Base-by-base conservation (phyloP, 2,888 invertebrate genomes). In the Trilocha varians region DNA sequence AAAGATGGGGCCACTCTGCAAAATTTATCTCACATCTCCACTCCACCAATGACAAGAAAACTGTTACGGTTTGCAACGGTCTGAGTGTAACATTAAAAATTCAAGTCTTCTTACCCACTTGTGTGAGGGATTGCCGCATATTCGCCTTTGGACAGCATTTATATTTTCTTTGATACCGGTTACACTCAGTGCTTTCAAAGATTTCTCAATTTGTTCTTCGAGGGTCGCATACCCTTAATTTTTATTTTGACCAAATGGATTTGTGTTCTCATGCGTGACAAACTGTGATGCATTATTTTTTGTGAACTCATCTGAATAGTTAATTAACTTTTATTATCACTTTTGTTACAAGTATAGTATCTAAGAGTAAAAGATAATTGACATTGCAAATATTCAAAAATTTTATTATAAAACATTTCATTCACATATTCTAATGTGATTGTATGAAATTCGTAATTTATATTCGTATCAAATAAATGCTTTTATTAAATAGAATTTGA, bases 1-100 rank as follows among this genome's bases (percentile, higher is more conserved):
- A 83, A 85, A 84, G 84, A 85, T 84, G 82, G 85, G 83, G 85
- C 85, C 79, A 85, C 85, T 85, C 83, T 84, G 78, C 84, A 85
- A 85, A 84, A 85, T 85, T 84, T 85, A 85, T 85, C 69, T 80
- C 84, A 78, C 85, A 85, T 82, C 82, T 84, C 79, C 77, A 72
- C 79, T 82, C 78, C 64, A 69, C 78, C 79, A 84, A 85, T 84
- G 85, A 85, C 85, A 85, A 85, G 85, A 84, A 84, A 84, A 85
- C 85, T 85, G 85, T 85, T 85, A 84, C 85, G 85, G 84, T 80
- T 80, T 83, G 84, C 83, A 83, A 70, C 82, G 83, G 84, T 76
- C 85, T 84, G 85, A 85, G 85, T 85, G 85, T 85, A 79, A 74
- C 80, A 85, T 85, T 85, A 85, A 85, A 85, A 78, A 85, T 85